Evolutionary conservation across 2,797 vertebrate species (phyloP).

Genomic region (Myotis vivesi): DNA sequence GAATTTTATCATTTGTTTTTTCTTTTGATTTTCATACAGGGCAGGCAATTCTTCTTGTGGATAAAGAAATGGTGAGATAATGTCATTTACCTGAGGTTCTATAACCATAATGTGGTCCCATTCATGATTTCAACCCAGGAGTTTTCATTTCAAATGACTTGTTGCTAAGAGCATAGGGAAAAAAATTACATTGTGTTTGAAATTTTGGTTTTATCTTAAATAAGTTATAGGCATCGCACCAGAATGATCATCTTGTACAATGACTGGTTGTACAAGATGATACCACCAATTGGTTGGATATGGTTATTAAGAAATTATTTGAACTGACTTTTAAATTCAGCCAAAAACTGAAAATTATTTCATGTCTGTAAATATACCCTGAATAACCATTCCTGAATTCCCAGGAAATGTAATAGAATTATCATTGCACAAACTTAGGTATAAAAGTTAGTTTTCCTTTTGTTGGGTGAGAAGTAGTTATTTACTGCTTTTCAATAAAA

Average conservation of each 20-base stretch:
- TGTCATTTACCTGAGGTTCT: neutral
- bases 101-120: neutral
- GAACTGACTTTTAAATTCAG: constrained; percentile 10
- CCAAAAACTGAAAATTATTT: neutral
- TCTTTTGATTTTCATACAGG: neutral
- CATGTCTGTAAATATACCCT: neutral
- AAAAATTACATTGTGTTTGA: neutral
- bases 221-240: neutral
- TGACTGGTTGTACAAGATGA: neutral
- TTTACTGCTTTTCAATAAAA: neutral
- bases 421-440: neutral
- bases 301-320: constrained; percentile 5
- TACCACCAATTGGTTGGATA: neutral
- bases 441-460: neutral
- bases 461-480: neutral
- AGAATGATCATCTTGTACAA: neutral
- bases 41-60: neutral
- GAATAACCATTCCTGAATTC: neutral
- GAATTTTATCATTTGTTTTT: neutral
- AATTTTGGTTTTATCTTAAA: neutral
- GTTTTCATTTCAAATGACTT: constrained; percentile 28
- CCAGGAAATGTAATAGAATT: neutral
- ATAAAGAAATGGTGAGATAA: neutral
- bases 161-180: neutral
- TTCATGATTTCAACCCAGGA: neutral